Percentiles rank a stretch among this genome's conserved stretches.
phyloP scores from a whole-genome alignment of 2,797 vertebrate genomes.

The Phrynocephalus guinanensis region DNA sequence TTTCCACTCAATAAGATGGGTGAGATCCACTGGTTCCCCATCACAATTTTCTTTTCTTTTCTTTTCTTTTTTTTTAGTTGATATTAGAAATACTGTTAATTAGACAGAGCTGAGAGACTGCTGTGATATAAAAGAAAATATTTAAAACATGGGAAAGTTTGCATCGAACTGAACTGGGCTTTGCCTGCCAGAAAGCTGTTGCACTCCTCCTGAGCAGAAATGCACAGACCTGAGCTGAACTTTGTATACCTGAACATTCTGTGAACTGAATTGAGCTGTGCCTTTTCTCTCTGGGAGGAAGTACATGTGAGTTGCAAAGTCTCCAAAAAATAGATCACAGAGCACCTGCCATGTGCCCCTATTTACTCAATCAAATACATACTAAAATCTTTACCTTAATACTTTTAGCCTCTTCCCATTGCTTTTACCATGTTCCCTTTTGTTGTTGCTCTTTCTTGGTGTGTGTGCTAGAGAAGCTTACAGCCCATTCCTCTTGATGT shows the following conservation, averaged over 20 bases:
- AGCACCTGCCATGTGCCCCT: too few relatives aligned
- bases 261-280: background rate
- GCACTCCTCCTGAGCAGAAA: background rate
- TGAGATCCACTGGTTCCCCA: too few relatives aligned
- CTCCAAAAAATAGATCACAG: too few relatives aligned
- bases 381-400: background rate
- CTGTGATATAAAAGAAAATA: too few relatives aligned
- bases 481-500: background rate
- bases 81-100: too few relatives aligned
- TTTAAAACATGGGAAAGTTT: too few relatives aligned
- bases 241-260: background rate
- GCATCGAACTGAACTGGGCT: background rate
- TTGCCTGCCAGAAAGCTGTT: background rate
- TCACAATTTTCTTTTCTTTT: too few relatives aligned
- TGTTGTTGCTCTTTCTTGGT: background rate
- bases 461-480: background rate
- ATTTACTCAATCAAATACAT: background rate
- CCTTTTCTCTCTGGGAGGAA: background rate
- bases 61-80: too few relatives aligned
- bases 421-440: background rate
- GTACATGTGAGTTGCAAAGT: too few relatives aligned
- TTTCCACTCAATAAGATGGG: too few relatives aligned
- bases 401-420: background rate
- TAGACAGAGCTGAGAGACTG: too few relatives aligned
- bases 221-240: background rate